These are phyloP conservation scores for Calosoma granatense DNA, from an alignment of 1,140 invertebrate genomes.

Conservation along the genomic window DNA sequence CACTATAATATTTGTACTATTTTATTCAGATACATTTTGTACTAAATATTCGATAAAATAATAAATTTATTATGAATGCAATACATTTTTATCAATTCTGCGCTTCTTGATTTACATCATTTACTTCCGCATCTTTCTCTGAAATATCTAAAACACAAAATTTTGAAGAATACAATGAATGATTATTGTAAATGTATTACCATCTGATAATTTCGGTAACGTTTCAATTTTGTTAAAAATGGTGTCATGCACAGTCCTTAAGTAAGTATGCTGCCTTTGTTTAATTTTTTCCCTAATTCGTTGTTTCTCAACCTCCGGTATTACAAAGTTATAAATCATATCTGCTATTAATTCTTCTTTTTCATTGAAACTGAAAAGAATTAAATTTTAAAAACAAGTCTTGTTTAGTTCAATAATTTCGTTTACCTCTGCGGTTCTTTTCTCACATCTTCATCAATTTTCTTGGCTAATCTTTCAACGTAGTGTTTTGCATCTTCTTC, in stretches of 20 bases:
- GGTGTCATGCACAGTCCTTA: constrained; percentile 24
- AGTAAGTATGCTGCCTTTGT: constrained; percentile 23
- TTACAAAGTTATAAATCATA: constrained; percentile 49
- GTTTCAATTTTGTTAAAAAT: constrained; percentile 25
- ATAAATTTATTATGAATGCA: too few relatives aligned
- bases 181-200: too few relatives aligned
- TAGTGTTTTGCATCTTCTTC: constrained; percentile 43
- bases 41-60: too few relatives aligned
- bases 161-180: too few relatives aligned
- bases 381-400: too few relatives aligned
- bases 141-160: too few relatives aligned
- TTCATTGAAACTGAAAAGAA: constrained; percentile 26
- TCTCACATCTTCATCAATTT: constrained; percentile 40
- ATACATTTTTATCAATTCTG: too few relatives aligned
- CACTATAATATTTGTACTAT: too few relatives aligned
- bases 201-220: constrained; percentile 13
- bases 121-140: too few relatives aligned
- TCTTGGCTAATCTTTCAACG: constrained; percentile 42
- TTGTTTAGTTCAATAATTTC: constrained; percentile 17
- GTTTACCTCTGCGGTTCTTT: constrained; percentile 8
- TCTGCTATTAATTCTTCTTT: constrained; percentile 50
- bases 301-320: constrained; percentile 46
- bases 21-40: too few relatives aligned
- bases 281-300: constrained; percentile 29
- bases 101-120: too few relatives aligned